Base-by-base conservation (phyloP, 2,888 invertebrate genomes). In the Latheticus oryzae region DNA sequence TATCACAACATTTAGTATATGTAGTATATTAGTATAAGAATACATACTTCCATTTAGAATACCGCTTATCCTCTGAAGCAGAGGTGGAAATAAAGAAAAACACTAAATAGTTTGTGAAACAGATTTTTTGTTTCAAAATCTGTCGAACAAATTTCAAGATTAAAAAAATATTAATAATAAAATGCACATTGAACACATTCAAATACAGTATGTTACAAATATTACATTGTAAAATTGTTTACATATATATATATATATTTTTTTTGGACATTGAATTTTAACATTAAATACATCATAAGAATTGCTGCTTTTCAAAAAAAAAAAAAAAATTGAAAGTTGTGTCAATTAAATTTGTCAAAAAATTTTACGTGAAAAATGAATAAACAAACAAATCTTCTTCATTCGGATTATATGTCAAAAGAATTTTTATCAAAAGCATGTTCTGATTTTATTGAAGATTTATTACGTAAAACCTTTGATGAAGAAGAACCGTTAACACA, bases 31-130 rank as follows among this genome's bases (percentile, higher is more conserved):
- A 61, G 58, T 62, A 62, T 65, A 64, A 65, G 62, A 68, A 68
- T 71, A 71, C 66, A 69, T 64, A 63, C 60, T 53, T 68, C 71
- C 70, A 73, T 74, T 74, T 74, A 74, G 74, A 74, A 74, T 74
- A 70, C 66, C 72, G 74, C 74, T 74, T 72, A 66, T 62, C 63
- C 70, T 60, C 60, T 60, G 55, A 51, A 50, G 55, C 56, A 56
- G 55, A 65, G 62, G 62, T 60, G 63, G 58, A 62, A 66, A 63
- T 56, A 43, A 59, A 53, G 42, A 62, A 58, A n/a, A 54, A 60
- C 45, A 24, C 42, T 54, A 32, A 11, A 52, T 30, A 15, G 15
- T 38, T 59, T 42, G 48, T 52, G 37, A 26, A 55, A 35, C 32
- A 47, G 51, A 40, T 32, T 38, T 33, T 33, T 33, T 33, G 11